Conservation (phyloP, 2,113 vertebrate species). For the Antechinus stuartii region DNA sequence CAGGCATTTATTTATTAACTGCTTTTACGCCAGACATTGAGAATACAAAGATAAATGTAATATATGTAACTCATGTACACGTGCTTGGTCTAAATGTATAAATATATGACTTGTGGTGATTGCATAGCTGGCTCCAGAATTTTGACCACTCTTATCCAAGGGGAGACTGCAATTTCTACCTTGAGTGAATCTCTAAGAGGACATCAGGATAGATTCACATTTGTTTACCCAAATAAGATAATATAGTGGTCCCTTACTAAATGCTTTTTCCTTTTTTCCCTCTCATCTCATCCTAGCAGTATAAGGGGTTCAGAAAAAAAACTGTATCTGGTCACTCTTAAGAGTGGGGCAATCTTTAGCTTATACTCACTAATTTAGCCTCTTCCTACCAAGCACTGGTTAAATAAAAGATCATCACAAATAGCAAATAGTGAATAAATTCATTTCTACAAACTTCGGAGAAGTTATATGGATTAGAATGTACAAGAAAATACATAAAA, state of each 20-base stretch:
- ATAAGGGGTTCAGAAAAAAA: no score
- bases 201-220: not conserved
- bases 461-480: no score
- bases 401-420: no score
- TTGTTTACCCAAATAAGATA: not conserved
- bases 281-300: no score
- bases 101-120: not conserved
- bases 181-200: not conserved
- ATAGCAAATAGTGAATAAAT: no score
- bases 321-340: no score
- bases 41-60: not conserved
- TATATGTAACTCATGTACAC: not conserved
- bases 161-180: not conserved
- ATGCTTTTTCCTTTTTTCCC: not conserved
- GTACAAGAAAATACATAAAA: no score
- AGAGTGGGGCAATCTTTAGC: no score
- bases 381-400: no score
- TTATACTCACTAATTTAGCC: no score
- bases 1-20: not conserved
- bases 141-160: not conserved
- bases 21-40: not conserved
- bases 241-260: not conserved
- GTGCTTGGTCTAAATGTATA: not conserved
- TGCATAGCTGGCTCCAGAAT: not conserved
- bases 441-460: no score